Base-by-base conservation (phyloP, 2,113 vertebrate species). In the Verasper variegatus region DNA sequence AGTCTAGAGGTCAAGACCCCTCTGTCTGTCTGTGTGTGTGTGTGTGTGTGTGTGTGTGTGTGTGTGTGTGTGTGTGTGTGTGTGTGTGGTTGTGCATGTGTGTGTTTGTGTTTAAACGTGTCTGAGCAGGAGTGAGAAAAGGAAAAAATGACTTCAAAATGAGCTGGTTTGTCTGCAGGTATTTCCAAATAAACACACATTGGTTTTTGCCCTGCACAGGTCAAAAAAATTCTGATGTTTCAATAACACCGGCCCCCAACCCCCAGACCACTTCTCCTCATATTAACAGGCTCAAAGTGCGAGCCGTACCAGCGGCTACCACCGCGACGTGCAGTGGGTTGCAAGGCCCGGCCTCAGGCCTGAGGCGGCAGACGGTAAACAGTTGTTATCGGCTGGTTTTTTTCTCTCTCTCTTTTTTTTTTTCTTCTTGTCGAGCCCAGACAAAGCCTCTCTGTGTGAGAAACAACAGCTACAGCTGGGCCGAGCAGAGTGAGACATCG, bases 401-500 rank as follows among this genome's bases (percentile, higher is more conserved):
- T 24, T 31, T 31, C 7, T 31, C 5, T 31, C 31, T 31, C 31
- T 31, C 26, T n/a, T n/a, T 31, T 31, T 23, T 49, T 18, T 56
- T 12, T 76, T 71, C 62, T 63, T 63, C 47, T 9, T 74, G 82
- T 71, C 47, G 76, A 85, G 89, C 90, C 72, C 63, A 82, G 82
- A 87, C 90, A 92, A 93, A 94, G 90, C 87, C 86, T 86, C 71
- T 78, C 90, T 83, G 87, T 75, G 90, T 78, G 78, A 91, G 91
- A 55, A 89, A 88, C 86, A 88, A 81, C 86, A 87, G 81, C 85
- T 74, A 83, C 89, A 86, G 87, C 90, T 84, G 85, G 75, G 81
- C 74, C 23, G 80, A 86, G 88, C 80, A 40, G 88, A 89, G 85
- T 70, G 73, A 89, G 88, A 87, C 91, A 92, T 92, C 82, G 90